Conservation (phyloP, 1,140 invertebrate species). For the Centruroides vittatus region DNA sequence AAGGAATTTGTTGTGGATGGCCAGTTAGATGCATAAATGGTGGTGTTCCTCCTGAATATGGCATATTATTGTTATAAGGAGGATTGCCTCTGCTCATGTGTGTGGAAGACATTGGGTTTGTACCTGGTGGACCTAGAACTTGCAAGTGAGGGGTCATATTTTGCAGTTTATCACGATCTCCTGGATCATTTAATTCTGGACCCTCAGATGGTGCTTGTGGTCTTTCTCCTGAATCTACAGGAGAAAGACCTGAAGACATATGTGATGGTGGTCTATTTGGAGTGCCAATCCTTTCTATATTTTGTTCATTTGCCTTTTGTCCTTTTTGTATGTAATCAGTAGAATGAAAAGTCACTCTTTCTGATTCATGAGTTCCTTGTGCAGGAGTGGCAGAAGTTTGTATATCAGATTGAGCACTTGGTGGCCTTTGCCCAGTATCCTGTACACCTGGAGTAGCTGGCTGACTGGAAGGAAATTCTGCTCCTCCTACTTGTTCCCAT, state of each 20-base stretch:
- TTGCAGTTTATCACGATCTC: conserved; percentile 3
- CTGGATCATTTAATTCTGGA: not conserved
- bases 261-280: conserved; percentile 13
- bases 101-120: not conserved
- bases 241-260: conserved; percentile 11
- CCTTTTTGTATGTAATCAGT: not conserved
- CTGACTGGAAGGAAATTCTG: conserved; percentile 5
- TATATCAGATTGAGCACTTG: conserved; percentile 9
- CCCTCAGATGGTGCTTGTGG: too few species aligned
- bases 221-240: not conserved
- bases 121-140: not conserved
- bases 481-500: conserved; percentile 13
- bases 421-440: not conserved
- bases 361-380: conserved; percentile 1
- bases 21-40: conserved; percentile 5
- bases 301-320: not conserved
- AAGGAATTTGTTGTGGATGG: not conserved
- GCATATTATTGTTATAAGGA: conserved; percentile 10
- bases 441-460: conserved; percentile 5
- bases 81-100: not conserved
- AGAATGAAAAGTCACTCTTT: not conserved
- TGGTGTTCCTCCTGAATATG: not conserved
- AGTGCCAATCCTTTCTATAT: conserved; percentile 3
- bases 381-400: not conserved
- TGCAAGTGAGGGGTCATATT: conserved; percentile 6